Evolutionary conservation across 2,888 invertebrate species (phyloP), one percentile per base, ranked within the genome.

Genomic region (Chloromyia formosa): DNA sequence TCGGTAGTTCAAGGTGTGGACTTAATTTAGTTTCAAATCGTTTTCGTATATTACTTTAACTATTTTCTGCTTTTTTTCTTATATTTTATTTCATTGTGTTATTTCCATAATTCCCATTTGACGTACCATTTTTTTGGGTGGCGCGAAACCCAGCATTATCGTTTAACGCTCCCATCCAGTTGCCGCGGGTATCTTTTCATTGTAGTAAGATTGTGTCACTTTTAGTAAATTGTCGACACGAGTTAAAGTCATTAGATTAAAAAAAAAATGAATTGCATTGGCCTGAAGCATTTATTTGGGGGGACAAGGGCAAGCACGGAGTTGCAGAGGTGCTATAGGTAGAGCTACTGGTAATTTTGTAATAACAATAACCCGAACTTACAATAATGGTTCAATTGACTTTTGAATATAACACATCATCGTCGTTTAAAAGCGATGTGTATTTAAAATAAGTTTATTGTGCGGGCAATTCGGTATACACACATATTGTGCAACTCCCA

Each of bases 331-430:
- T n/a, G n/a, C n/a, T n/a, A n/a, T n/a, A n/a, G n/a, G 62, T 16
- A 23, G 40, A n/a, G 62, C 62, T 62, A 62, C 62, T 62, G 40
- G 12, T 40, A 62, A 62, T 12, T 62, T 62, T 23, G 1, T 40
- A n/a, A n/a, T 40, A 16, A 62, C 62, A 62, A 62, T 62, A 49
- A 35, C 49, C 53, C 10, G 14, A 23, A 2, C 5, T 2, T 0
- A 18, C 20, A 66, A 66, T 71, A 71, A 69, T 69, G 53, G 54
- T 69, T 69, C 53, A 69, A 71, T 71, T 71, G 71, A 71, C 40
- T 56, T 56, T 58, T 71, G 40, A 56, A 71, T 16, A 16, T 61
- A 71, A 22, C 22, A 66, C 66, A 66, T 66, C 49, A 49, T 14
- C 22, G 3, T 56, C 40, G n/a, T 27, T n/a, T n/a, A n/a, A n/a